A percentile compares a stretch with the other conserved stretches of the same genome.
These are phyloP conservation scores for Poicephalus gulielmi DNA, from an alignment of 2,113 vertebrate species.

Conservation along the genomic window DNA sequence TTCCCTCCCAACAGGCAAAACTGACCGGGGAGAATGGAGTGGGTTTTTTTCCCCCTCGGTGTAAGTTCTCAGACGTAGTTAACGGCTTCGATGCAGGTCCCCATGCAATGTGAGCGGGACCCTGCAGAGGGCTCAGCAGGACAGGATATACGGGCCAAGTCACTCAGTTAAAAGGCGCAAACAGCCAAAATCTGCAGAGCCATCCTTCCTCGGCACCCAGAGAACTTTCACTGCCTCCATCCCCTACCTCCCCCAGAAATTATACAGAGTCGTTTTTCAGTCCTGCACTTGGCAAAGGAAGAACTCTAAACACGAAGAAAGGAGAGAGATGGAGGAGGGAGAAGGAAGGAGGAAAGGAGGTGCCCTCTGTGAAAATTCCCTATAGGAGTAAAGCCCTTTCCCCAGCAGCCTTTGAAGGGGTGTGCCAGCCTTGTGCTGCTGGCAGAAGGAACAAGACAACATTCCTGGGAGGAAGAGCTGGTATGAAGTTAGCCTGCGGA, in stretches of 20 bases:
- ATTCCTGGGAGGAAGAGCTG: background rate
- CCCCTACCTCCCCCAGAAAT: background rate
- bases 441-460: background rate
- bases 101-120: background rate
- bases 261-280: background rate
- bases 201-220: background rate
- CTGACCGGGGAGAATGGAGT: background rate
- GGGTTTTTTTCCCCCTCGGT: background rate
- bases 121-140: constrained; percentile 52
- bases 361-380: background rate
- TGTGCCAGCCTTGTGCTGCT: background rate
- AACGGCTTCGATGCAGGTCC: background rate
- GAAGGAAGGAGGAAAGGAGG: background rate
- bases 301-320: background rate
- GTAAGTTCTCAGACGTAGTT: fast-evolving
- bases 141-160: background rate
- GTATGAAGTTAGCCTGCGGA: background rate
- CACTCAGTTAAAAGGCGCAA: background rate
- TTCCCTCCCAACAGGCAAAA: background rate
- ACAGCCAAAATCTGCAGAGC: background rate
- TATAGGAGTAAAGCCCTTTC: background rate
- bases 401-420: background rate
- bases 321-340: background rate
- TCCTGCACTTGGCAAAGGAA: background rate
- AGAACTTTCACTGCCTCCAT: background rate